Evolutionary conservation across 2,113 vertebrate genomes (phyloP).

Genomic region (Xyliphius kryptos): DNA sequence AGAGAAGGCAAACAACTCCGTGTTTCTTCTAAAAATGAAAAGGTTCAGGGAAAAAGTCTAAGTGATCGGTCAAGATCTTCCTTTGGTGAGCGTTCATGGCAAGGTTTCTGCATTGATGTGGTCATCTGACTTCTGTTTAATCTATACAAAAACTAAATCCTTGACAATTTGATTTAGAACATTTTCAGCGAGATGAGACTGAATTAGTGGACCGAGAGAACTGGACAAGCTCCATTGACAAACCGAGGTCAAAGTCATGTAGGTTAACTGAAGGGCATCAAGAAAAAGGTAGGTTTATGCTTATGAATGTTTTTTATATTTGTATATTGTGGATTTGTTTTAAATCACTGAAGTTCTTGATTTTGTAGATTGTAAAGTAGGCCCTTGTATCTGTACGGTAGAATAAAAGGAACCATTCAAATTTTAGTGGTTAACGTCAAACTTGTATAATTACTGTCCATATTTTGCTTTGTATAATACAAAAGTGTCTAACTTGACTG

Average conservation of each 20-base stretch:
- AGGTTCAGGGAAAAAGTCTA: conserved; percentile 17
- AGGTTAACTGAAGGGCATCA: conserved; percentile 28
- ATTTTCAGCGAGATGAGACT: conserved; percentile 30
- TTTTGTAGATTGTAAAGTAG: no score
- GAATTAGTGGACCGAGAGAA: conserved; percentile 17
- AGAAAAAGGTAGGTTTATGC: conserved; percentile 38
- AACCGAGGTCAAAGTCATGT: conserved; percentile 35
- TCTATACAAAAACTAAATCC: no score
- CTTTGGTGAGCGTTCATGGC: conserved; percentile 28
- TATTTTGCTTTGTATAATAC: no score
- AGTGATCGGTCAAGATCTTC: conserved; percentile 31
- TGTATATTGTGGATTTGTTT: no score
- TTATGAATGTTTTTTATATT: no score
- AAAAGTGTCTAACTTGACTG: no score
- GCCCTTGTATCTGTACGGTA: no score
- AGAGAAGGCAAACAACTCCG: conserved; percentile 34
- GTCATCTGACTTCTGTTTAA: background rate
- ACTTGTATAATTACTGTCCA: no score
- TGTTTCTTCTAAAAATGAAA: conserved; percentile 33
- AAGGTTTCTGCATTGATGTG: background rate
- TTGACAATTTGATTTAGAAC: conserved; percentile 30
- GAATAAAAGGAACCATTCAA: no score
- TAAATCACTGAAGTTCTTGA: no score
- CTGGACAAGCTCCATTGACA: conserved; percentile 36
- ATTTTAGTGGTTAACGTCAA: no score